Percentiles rank a stretch among this genome's conserved stretches.
phyloP scores from a whole-genome alignment of 2,113 vertebrate species.

The Malurus alboscapulatus region DNA sequence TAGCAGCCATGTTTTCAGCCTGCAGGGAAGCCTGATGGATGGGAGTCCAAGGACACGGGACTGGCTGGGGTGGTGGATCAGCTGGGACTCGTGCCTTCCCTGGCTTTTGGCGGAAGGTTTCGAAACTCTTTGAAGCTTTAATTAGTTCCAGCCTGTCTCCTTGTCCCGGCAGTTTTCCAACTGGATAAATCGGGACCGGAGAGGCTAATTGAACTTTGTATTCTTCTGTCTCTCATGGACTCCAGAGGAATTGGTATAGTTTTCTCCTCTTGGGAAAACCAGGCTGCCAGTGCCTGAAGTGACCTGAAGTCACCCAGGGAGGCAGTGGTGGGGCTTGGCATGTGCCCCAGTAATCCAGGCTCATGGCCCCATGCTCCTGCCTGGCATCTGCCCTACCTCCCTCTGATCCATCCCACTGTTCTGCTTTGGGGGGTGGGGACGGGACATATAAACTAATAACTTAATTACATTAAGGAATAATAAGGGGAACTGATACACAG shows the following conservation, averaged over 20 bases:
- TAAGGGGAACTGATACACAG: background rate
- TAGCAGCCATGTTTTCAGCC: background rate
- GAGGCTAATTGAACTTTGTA: conserved; percentile 32
- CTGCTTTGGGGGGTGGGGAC: background rate
- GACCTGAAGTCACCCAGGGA: background rate
- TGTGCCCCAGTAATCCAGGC: rapidly evolving
- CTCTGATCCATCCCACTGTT: background rate
- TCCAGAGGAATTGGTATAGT: background rate
- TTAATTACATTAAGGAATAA: conserved; percentile 61
- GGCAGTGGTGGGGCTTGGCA: background rate
- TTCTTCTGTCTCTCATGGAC: background rate
- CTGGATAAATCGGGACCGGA: background rate
- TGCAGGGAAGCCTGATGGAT: background rate
- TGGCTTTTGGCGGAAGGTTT: background rate
- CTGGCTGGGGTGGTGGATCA: background rate
- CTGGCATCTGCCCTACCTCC: background rate
- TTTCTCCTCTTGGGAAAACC: background rate
- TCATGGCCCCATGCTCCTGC: rapidly evolving
- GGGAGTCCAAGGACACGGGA: background rate
- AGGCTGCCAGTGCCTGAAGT: background rate
- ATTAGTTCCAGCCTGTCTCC: conserved; percentile 21
- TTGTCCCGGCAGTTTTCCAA: background rate
- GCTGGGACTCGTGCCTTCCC: background rate
- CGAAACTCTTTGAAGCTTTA: background rate
- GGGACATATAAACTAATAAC: background rate